phyloP scores from a whole-genome alignment of 1,140 invertebrate species.

The Ditylenchus dipsaci region DNA sequence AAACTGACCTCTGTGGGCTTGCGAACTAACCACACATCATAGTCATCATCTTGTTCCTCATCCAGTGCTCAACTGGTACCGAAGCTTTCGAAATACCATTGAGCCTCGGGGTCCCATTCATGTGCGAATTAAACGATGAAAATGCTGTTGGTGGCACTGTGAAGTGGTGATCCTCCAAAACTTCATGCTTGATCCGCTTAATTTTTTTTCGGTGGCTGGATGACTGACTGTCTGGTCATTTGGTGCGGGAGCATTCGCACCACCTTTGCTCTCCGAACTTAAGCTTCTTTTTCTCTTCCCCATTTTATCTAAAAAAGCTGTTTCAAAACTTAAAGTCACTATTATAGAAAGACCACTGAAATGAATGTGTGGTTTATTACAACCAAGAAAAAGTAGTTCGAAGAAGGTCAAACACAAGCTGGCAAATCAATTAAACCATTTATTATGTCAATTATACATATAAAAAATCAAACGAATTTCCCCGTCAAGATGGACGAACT shows the following conservation, averaged over 20 bases:
- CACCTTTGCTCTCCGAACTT: too few species aligned
- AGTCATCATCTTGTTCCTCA: neutral
- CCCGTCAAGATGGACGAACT: too few species aligned
- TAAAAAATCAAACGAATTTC: too few species aligned
- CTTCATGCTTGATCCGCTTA: slow-evolving; percentile 3
- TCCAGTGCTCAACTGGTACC: neutral
- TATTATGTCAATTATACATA: too few species aligned
- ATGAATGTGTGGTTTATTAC: too few species aligned
- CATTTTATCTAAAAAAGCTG: neutral
- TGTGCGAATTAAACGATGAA: neutral
- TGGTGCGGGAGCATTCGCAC: too few species aligned
- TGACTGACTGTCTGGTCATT: neutral
- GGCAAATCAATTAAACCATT: too few species aligned
- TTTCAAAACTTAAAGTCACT: too few species aligned
- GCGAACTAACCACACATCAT: slow-evolving; percentile 18
- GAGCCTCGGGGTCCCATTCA: neutral
- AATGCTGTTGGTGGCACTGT: neutral
- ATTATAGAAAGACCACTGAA: too few species aligned
- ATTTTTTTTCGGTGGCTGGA: neutral
- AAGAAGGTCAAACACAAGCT: too few species aligned
- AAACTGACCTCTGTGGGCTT: slow-evolving; percentile 18
- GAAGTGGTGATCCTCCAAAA: neutral
- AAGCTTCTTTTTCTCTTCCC: neutral
- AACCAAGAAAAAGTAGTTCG: too few species aligned
- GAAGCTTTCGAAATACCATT: neutral